phyloP scores from a whole-genome alignment of 2,888 invertebrate species.

The Blastobasis adustella region DNA sequence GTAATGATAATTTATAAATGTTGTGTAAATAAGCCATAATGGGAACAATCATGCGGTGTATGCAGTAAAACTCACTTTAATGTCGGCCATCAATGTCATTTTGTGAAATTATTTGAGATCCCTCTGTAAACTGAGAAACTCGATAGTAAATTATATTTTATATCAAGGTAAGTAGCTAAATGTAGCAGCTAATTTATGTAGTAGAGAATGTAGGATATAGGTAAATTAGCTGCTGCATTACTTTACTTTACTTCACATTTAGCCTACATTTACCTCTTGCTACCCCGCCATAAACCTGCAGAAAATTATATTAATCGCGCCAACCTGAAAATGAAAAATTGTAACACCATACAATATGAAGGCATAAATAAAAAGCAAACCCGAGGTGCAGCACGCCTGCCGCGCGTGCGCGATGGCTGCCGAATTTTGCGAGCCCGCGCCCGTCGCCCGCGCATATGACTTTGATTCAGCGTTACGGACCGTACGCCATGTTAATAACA shows the following conservation, averaged over 20 bases:
- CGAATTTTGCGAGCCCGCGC: constrained; percentile 26
- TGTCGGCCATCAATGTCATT: constrained; percentile 7
- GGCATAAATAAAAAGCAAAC: constrained; percentile 4
- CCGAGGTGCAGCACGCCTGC: constrained; percentile 22
- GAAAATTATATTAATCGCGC: too few species aligned
- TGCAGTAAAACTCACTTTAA: constrained; percentile 9
- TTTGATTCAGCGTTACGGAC: constrained; percentile 18
- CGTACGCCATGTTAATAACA: background rate
- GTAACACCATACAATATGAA: background rate
- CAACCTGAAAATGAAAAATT: background rate
- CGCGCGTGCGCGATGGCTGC: constrained; percentile 24
- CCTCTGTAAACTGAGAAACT: too few species aligned
- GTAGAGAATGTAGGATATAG: too few species aligned
- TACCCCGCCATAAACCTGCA: too few species aligned
- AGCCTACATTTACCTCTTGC: too few species aligned
- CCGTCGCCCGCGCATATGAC: constrained; percentile 17
- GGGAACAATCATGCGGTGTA: constrained; percentile 2
- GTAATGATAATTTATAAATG: constrained; percentile 15
- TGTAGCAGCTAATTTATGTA: too few species aligned
- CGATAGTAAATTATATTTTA: too few species aligned
- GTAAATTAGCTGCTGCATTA: too few species aligned
- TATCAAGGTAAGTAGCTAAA: too few species aligned
- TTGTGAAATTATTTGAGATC: too few species aligned
- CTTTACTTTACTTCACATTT: too few species aligned
- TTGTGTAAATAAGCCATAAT: constrained; percentile 5